A percentile compares a stretch with the other conserved stretches of the same genome.
These are phyloP conservation scores for Pharmacophagus antenor DNA, from an alignment of 2,888 invertebrate genomes.

Conservation along the genomic window DNA sequence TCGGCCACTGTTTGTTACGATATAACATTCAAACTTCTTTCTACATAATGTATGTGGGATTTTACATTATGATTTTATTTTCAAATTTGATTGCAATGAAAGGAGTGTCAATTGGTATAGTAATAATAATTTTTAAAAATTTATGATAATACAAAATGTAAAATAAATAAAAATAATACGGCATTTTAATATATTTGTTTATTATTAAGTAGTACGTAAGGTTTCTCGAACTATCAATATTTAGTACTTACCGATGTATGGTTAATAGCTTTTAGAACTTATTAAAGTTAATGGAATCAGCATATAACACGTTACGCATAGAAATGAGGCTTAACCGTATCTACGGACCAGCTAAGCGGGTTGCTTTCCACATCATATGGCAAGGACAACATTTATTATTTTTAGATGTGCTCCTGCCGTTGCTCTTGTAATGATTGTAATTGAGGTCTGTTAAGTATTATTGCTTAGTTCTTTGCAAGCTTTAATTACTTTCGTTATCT, in stretches of 20 bases:
- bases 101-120: too few species aligned
- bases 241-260: conserved; percentile 14
- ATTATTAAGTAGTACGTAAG: conserved; percentile 3
- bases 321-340: conserved; percentile 24
- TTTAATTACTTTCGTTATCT: conserved; percentile 7
- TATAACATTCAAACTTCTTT: conserved; percentile 31
- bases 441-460: conserved; percentile 48
- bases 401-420: conserved; percentile 60
- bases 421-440: conserved; percentile 55
- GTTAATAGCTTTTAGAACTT: conserved; percentile 28
- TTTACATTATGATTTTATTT: too few species aligned
- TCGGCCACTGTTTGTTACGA: conserved; percentile 42
- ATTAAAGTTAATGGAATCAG: conserved; percentile 30
- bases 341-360: conserved; percentile 16
- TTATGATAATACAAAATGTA: too few species aligned
- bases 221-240: conserved; percentile 26
- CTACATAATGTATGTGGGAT: conserved; percentile 6
- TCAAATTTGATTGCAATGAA: too few species aligned
- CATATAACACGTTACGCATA: conserved; percentile 28
- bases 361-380: conserved; percentile 19
- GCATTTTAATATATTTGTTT: neutral
- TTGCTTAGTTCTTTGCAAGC: neutral
- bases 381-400: conserved; percentile 57
- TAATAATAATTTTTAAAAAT: too few species aligned
- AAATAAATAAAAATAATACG: too few species aligned